A percentile compares a stretch with the other conserved stretches of the same genome.
These are phyloP conservation scores for Butorides virescens DNA, from an alignment of 2,113 vertebrate genomes.

Conservation along the genomic window DNA sequence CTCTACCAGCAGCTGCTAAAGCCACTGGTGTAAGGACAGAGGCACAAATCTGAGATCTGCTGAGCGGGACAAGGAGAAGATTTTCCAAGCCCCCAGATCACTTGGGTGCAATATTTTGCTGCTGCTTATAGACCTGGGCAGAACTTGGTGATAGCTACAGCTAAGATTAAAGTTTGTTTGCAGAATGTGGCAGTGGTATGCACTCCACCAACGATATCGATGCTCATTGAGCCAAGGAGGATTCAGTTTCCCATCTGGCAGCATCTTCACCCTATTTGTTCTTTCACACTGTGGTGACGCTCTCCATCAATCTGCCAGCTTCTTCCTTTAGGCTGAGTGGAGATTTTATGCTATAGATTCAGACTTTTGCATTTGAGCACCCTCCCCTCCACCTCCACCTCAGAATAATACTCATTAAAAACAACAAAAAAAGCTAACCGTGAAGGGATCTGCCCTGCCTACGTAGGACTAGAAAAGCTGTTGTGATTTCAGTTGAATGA, in stretches of 20 bases:
- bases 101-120: not conserved
- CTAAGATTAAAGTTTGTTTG: not conserved
- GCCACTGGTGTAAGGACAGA: not conserved
- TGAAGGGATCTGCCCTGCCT: slow-evolving; percentile 30
- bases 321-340: slow-evolving; percentile 18
- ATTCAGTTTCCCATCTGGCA: slow-evolving; percentile 17
- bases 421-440: not conserved
- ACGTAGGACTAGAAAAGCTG: slow-evolving; percentile 19
- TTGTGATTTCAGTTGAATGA: slow-evolving; percentile 18
- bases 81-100: not conserved
- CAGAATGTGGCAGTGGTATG: not conserved
- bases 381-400: not conserved
- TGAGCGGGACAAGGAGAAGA: not conserved
- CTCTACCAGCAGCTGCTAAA: not conserved
- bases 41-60: not conserved
- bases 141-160: not conserved
- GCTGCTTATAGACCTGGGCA: not conserved
- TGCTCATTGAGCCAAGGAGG: not conserved
- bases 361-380: slow-evolving; percentile 24
- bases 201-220: not conserved
- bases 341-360: slow-evolving; percentile 28
- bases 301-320: slow-evolving; percentile 11
- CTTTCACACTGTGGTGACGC: not conserved
- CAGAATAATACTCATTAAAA: not conserved
- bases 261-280: slow-evolving; percentile 25